phyloP scores from a whole-genome alignment of 53 echinoderm and acorn worm genomes.

The Holothuria scabra region DNA sequence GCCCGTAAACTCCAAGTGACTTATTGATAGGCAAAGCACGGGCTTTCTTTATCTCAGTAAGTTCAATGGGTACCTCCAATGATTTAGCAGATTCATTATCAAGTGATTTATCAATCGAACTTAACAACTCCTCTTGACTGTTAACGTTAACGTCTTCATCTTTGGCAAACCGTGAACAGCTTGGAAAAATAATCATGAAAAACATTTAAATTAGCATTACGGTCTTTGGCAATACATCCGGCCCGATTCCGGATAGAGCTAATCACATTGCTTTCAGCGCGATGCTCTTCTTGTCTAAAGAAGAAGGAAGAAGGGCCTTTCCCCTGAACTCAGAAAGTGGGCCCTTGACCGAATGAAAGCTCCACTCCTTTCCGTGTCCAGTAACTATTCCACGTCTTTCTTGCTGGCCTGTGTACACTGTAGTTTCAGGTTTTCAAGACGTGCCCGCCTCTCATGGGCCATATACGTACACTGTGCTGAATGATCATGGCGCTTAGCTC shows the following conservation, averaged over 20 bases:
- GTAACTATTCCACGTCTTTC: too few species aligned
- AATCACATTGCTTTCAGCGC: neutral
- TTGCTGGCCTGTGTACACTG: too few species aligned
- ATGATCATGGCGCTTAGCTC: too few species aligned
- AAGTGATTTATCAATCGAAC: neutral
- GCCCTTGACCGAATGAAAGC: too few species aligned
- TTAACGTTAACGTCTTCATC: neutral
- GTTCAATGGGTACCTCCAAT: constrained; percentile 3
- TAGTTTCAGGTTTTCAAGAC: too few species aligned
- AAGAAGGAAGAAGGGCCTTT: neutral
- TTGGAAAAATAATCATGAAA: constrained; percentile 17
- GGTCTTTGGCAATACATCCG: neutral
- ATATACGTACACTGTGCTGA: too few species aligned
- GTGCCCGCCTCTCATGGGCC: too few species aligned
- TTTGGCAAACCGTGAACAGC: constrained; percentile 7
- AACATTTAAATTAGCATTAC: neutral
- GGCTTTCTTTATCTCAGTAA: constrained; percentile 24
- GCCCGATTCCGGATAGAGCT: neutral
- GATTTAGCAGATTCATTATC: neutral
- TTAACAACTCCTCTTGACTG: constrained; percentile 19
- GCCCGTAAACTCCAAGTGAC: neutral
- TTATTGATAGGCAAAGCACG: constrained; percentile 20
- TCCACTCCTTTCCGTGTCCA: too few species aligned
- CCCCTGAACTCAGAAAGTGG: too few species aligned
- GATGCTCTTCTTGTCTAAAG: neutral